A percentile compares a stretch with the other conserved stretches of the same genome.
These are phyloP conservation scores for Heteromyza rotundicornis DNA, from an alignment of 2,888 invertebrate genomes.

Conservation along the genomic window DNA sequence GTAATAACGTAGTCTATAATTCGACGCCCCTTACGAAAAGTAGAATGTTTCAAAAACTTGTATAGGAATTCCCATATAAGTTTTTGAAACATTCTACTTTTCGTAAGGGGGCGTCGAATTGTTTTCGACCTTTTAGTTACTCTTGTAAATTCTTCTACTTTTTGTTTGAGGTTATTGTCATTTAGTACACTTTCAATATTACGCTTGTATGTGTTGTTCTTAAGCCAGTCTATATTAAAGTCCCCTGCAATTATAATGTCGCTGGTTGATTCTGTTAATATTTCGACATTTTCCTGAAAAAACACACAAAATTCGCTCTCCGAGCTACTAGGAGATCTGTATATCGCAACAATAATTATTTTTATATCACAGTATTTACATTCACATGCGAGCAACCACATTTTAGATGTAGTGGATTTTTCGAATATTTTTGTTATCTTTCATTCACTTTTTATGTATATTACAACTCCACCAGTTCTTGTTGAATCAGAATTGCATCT, in stretches of 20 bases:
- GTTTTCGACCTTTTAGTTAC: constrained; percentile 13
- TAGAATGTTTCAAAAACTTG: no score
- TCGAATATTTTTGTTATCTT: constrained; percentile 8
- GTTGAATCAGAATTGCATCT: constrained; percentile 16
- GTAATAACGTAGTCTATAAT: constrained; percentile 13
- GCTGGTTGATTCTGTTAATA: background rate
- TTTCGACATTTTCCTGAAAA: constrained; percentile 9
- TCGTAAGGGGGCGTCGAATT: no score
- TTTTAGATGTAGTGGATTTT: background rate
- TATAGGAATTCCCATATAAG: no score
- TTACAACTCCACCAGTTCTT: constrained; percentile 15
- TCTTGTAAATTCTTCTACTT: constrained; percentile 6
- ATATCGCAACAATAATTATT: background rate
- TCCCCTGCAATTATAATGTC: constrained; percentile 7
- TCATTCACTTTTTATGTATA: constrained; percentile 15
- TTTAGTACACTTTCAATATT: constrained; percentile 13
- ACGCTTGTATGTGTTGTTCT: constrained; percentile 11
- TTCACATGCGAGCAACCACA: no score
- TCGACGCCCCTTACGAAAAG: no score
- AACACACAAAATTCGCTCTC: constrained; percentile 19
- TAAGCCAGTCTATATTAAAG: constrained; percentile 7
- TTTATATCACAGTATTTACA: constrained; percentile 2
- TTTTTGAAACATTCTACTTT: no score
- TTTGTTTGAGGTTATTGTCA: constrained; percentile 10
- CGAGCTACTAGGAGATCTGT: constrained; percentile 21